phyloP scores from a whole-genome alignment of 1,140 invertebrate species.

The Psix sp. region DNA sequence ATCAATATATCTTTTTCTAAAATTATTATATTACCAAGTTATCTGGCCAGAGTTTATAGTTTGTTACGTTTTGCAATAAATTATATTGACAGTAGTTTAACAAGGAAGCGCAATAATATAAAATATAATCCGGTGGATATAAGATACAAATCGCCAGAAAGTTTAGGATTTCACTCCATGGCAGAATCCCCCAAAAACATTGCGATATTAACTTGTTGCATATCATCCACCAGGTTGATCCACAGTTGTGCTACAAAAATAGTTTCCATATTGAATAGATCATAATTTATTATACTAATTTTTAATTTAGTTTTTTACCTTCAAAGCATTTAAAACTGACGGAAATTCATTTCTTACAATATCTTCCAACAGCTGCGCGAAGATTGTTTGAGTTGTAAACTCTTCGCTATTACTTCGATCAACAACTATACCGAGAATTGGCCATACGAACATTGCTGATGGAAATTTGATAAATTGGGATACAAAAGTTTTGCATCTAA shows the following conservation, averaged over 20 bases:
- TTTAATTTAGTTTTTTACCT: slow-evolving; percentile 54
- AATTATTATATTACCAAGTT: slow-evolving; percentile 64
- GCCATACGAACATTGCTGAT: slow-evolving; percentile 70
- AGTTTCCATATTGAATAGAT: background rate
- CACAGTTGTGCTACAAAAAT: slow-evolving; percentile 66
- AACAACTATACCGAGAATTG: slow-evolving; percentile 62
- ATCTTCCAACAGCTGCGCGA: slow-evolving; percentile 69
- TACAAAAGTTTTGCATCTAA: slow-evolving; percentile 70
- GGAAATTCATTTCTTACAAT: slow-evolving; percentile 69
- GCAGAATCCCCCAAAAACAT: slow-evolving; percentile 73
- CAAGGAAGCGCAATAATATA: slow-evolving; percentile 73
- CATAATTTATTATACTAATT: background rate
- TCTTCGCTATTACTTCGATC: slow-evolving; percentile 66
- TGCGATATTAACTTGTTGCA: slow-evolving; percentile 68
- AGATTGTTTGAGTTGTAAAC: slow-evolving; percentile 63
- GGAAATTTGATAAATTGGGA: slow-evolving; percentile 70
- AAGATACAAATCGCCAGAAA: slow-evolving; percentile 71
- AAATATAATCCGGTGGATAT: slow-evolving; percentile 72
- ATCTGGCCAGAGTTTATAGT: slow-evolving; percentile 71
- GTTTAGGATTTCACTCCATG: slow-evolving; percentile 72
- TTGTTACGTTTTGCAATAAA: slow-evolving; percentile 65
- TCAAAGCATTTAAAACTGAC: slow-evolving; percentile 65
- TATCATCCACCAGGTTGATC: slow-evolving; percentile 73
- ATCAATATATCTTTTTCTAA: slow-evolving; percentile 19
- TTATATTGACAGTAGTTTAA: slow-evolving; percentile 65